Percentiles rank a stretch among this genome's conserved stretches.
phyloP scores from a whole-genome alignment of 2,113 vertebrate species.

The Dipodomys merriami region DNA sequence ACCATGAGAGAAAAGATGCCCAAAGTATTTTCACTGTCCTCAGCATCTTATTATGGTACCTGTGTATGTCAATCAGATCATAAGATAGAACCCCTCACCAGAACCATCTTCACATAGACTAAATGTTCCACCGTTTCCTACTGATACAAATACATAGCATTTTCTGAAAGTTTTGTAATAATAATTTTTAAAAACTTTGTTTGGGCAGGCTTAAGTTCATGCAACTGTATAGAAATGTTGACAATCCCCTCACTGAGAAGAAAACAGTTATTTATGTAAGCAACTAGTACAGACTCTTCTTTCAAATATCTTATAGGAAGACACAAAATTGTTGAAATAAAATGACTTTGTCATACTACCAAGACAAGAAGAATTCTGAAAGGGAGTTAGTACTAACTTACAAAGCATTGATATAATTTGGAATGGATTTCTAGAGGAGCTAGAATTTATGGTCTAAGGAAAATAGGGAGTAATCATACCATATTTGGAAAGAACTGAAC shows the following conservation, averaged over 20 bases:
- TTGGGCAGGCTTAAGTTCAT: neutral
- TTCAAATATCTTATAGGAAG: conserved; percentile 18
- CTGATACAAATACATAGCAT: neutral
- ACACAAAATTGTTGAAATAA: neutral
- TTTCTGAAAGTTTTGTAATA: neutral
- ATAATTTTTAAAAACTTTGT: neutral
- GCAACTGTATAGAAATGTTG: neutral
- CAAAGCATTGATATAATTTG: neutral
- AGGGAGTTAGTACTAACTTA: neutral
- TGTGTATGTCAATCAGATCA: neutral
- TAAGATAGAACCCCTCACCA: neutral
- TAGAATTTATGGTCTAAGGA: neutral
- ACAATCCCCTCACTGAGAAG: neutral
- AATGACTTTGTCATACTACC: neutral
- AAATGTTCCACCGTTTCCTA: neutral
- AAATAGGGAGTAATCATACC: neutral
- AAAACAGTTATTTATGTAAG: neutral
- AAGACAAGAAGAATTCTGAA: neutral
- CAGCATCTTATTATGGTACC: neutral
- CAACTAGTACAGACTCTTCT: neutral
- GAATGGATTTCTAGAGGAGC: neutral
- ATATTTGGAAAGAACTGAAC: neutral
- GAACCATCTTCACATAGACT: neutral
- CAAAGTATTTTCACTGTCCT: neutral
- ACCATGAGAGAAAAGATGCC: neutral